Evolutionary conservation across 1,140 invertebrate genomes (phyloP).

Genomic region (Pinna nobilis): DNA sequence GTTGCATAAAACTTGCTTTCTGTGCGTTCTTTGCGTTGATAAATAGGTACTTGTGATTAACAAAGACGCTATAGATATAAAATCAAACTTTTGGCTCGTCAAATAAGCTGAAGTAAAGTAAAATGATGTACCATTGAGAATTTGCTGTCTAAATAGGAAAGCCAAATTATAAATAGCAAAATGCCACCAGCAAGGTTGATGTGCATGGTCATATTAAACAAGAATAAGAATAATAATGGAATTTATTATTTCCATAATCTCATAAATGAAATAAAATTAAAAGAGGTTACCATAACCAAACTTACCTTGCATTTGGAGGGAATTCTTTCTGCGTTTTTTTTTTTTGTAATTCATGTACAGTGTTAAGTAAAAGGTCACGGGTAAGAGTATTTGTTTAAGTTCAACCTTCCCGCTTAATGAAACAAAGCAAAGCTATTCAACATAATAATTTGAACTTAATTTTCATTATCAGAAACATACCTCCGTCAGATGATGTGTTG

Average conservation of each 20-base stretch:
- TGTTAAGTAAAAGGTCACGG: not conserved
- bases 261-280: too few species aligned
- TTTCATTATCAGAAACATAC: slow-evolving; percentile 22
- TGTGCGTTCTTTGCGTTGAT: not conserved
- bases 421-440: not conserved
- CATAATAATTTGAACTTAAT: not conserved
- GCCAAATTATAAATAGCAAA: too few species aligned
- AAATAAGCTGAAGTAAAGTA: not conserved
- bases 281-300: too few species aligned
- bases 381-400: not conserved
- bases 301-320: too few species aligned
- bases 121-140: not conserved
- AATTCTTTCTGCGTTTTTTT: not conserved
- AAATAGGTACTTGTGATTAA: not conserved
- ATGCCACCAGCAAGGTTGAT: too few species aligned
- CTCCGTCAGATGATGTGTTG: slow-evolving; percentile 48
- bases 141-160: too few species aligned
- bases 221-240: too few species aligned
- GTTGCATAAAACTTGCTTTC: not conserved
- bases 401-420: not conserved
- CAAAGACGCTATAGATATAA: not conserved
- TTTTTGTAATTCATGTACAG: not conserved
- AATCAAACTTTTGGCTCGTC: not conserved
- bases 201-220: too few species aligned
- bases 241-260: too few species aligned